Evolutionary conservation across 2,113 vertebrate species (phyloP), one percentile per base, ranked within the genome.

Genomic region (Polyodon spathula): DNA sequence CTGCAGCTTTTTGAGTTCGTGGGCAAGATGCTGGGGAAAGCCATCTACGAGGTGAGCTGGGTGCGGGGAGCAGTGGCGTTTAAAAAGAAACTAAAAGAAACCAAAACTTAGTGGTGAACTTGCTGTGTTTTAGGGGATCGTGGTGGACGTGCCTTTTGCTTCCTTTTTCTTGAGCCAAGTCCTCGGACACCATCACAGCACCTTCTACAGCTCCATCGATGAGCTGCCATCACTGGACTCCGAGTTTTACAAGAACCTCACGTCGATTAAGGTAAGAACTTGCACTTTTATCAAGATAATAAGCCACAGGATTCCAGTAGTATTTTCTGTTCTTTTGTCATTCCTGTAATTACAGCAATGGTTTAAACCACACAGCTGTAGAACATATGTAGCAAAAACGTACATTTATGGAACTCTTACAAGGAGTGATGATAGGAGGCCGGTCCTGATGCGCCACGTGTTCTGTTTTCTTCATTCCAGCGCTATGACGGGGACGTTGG

Each of bases 201-300:
- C 90, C 56, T 97, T 97, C 85, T 99, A 99, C 73, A 99, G 96
- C 83, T 98, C 93, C 0, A 94, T 99, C 15, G 96, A 99, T 2
- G 96, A 99, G 52, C 91, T 99, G 64, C 96, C 96, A 1, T 99
- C 96, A 0, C 78, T 99, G 71, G 96, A 99, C 73, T 94, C 94
- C 0, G 96, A 99, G 81, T 99, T 99, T 81, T 99, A 99, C 64
- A 99, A 99, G 79, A 98, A 99, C 69, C 93, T 98, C 71, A 99
- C 96, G n/a, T 99, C 96, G 50, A 99, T 99, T 40, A 99, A 98
- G 92, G 96, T 97, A 43, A 57, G 76, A 57, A 10, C 14, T 11
- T 37, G 37, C 4, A 38, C 5, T 10, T 38, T 56, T 38, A 17
- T 1, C 48, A 11, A 39, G n/a, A 27, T 9, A 5, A 27, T 10